Base-by-base conservation (phyloP, 2,888 invertebrate genomes). In the Mechanitis mazaeus region DNA sequence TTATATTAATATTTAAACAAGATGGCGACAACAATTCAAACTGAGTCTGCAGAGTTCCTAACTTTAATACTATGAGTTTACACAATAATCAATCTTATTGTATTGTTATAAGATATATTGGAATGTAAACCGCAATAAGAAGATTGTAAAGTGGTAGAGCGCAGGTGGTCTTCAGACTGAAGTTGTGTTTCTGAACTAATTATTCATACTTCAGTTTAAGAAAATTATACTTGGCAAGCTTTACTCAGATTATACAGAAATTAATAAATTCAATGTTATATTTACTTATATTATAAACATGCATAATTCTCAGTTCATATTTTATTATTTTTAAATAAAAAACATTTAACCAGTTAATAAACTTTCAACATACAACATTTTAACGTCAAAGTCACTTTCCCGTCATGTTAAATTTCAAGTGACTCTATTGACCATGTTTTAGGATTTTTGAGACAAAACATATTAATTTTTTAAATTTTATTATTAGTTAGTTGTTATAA, bases 351-450 rank as follows among this genome's bases (percentile, higher is more conserved):
- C 73, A 72, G 75, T 76, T 76, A 77, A 75, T 78, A 77, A 75
- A 76, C 73, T 74, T 74, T 79, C 20, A 75, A 80, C 81, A 84
- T 80, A 75, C 81, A 83, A 80, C 83, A 79, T 80, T 80, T 77
- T 73, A 73, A 76, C 78, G 76, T 77, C 72, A 72, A 76, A 78
- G 77, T 77, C 79, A 71, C 74, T 78, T 77, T 77, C 63, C 68
- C 76, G 79, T 79, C 83, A 78, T 74, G 78, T 78, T 69, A 68
- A 73, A 68, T 77, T 77, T 76, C 73, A 75, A 81, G 80, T 79
- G 75, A 75, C 71, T 59, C 66, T 74, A 68, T 59, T 77, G 72
- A 71, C 81, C 72, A 80, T 56, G 33, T 56, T 54, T 65, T 63
- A 2, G 3, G 50, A 47, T 31, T 28, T 55, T 38, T 38, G 9